Percentiles rank a stretch among this genome's conserved stretches.
Evolutionary conservation across 1,140 invertebrate genomes (phyloP).

Genomic region (Halyomorpha halys): DNA sequence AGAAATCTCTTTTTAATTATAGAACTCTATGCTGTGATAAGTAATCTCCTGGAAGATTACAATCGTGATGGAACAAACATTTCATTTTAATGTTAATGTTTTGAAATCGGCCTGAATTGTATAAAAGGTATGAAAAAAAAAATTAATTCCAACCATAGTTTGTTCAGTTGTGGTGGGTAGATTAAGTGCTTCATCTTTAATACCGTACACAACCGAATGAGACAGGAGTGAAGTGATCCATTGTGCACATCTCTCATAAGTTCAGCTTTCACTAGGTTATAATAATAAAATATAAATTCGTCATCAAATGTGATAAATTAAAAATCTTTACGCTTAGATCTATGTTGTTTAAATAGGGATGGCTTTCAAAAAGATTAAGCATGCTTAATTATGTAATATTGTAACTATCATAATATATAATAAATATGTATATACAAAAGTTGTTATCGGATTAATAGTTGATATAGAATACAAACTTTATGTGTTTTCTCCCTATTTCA

Average conservation of each 20-base stretch:
- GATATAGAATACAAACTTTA: background rate
- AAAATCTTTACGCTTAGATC: conserved; percentile 10
- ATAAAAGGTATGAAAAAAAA: background rate
- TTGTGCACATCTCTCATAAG: too few relatives aligned
- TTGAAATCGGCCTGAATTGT: too few relatives aligned
- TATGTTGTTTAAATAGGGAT: background rate
- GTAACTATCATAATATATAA: background rate
- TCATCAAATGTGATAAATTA: conserved; percentile 5
- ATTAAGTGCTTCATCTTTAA: background rate
- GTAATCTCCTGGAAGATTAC: too few relatives aligned
- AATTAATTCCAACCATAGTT: background rate
- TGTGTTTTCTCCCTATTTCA: conserved; percentile 3
- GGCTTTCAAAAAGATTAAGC: background rate
- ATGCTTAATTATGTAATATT: background rate
- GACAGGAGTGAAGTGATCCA: too few relatives aligned
- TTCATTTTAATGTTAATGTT: too few relatives aligned
- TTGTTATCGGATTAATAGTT: background rate
- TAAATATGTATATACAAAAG: background rate
- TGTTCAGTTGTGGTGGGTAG: background rate
- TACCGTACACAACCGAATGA: background rate
- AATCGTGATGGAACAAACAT: too few relatives aligned
- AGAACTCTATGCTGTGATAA: too few relatives aligned
- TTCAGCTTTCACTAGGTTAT: background rate
- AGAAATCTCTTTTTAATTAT: too few relatives aligned
- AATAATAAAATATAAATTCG: background rate